Percentiles rank a stretch among this genome's conserved stretches.
Conservation (phyloP, 2,797 vertebrate species). For the Alcedo atthis region DNA sequence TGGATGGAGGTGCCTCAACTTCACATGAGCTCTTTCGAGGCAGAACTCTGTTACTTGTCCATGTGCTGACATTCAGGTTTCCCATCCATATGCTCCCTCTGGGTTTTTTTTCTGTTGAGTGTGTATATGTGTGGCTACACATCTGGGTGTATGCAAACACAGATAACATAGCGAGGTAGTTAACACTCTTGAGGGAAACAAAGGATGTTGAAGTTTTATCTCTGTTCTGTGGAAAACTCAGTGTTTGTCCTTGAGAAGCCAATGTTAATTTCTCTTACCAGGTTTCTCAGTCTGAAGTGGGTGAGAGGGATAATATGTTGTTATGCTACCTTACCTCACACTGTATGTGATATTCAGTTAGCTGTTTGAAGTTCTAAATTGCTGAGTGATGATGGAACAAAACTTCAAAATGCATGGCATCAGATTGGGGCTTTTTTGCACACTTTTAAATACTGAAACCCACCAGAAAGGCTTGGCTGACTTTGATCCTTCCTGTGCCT, state of each 20-base stretch:
- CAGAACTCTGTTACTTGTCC: neutral
- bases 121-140: neutral
- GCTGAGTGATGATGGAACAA: neutral
- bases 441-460: neutral
- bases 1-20: neutral
- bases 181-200: neutral
- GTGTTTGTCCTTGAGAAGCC: neutral
- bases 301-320: neutral
- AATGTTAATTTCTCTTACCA: neutral
- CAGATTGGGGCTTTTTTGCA: neutral
- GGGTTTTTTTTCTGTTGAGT: neutral
- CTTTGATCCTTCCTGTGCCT: constrained; percentile 23
- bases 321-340: neutral
- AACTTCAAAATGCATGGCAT: constrained; percentile 21
- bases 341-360: neutral
- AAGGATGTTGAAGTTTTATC: neutral
- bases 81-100: neutral
- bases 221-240: neutral
- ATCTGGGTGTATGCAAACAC: neutral
- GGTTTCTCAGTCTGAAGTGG: neutral
- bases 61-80: neutral
- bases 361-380: constrained; percentile 25
- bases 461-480: neutral
- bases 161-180: rapidly evolving
- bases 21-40: neutral